phyloP scores from a whole-genome alignment of 2,888 invertebrate species.

The Melieria picta region DNA sequence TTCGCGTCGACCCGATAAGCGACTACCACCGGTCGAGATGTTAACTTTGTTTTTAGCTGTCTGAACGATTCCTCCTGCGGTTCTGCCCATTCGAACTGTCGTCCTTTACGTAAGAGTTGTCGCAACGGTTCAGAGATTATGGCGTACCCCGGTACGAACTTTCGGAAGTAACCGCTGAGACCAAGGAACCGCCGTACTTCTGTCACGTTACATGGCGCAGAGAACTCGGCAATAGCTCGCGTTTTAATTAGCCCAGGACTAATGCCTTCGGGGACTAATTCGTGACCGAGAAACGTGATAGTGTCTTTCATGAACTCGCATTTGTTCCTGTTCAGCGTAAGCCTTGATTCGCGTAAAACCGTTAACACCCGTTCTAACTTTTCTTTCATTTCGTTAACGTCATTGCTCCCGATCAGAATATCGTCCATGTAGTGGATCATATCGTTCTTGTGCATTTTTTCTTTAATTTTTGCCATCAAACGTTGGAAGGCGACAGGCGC shows the following conservation, averaged over 20 bases:
- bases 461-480: slow-evolving; percentile 27
- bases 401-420: slow-evolving; percentile 29
- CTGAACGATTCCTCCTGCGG: not conserved
- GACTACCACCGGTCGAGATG: slow-evolving; percentile 9
- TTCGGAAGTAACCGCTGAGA: slow-evolving; percentile 1
- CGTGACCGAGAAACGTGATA: slow-evolving; percentile 10
- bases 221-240: not conserved
- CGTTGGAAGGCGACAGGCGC: slow-evolving; percentile 31
- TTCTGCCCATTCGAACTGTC: not conserved
- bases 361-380: slow-evolving; percentile 12
- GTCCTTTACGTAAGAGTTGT: slow-evolving; percentile 12
- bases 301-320: slow-evolving; percentile 16
- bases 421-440: slow-evolving; percentile 37
- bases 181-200: slow-evolving; percentile 6
- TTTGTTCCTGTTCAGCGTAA: slow-evolving; percentile 16
- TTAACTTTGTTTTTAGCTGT: slow-evolving; percentile 1
- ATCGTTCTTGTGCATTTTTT: slow-evolving; percentile 24
- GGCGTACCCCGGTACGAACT: slow-evolving; percentile 14
- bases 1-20: slow-evolving; percentile 5
- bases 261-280: not conserved
- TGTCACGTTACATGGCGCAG: not conserved
- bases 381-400: slow-evolving; percentile 10
- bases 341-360: not conserved
- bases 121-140: slow-evolving; percentile 12
- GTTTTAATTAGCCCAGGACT: not conserved